Conservation (phyloP, 2,113 vertebrate genomes). For the Petrocephalus zakoni region DNA sequence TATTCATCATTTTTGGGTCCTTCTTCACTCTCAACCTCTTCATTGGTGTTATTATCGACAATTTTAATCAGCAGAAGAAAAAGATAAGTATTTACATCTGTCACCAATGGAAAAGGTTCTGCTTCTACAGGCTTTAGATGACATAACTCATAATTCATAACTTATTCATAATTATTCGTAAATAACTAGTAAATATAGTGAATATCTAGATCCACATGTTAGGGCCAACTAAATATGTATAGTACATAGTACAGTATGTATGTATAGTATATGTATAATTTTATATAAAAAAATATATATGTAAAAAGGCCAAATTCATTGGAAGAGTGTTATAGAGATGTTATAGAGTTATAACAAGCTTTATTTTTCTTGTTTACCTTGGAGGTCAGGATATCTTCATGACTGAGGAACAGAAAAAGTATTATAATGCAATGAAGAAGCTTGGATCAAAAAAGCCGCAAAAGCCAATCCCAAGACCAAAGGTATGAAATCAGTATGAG, state of each 20-base stretch:
- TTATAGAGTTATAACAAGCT: conserved; percentile 58
- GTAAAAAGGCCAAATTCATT: not conserved
- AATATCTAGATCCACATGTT: not conserved
- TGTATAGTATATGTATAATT: too few species aligned
- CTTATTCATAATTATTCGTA: not conserved
- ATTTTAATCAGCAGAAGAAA: conserved; percentile 99
- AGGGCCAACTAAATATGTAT: not conserved
- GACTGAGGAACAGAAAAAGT: conserved; percentile 97
- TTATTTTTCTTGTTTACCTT: conserved; percentile 58
- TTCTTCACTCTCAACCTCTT: conserved; percentile 98
- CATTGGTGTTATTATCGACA: conserved; percentile 98
- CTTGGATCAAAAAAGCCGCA: conserved; percentile 92
- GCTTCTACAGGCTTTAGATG: not conserved
- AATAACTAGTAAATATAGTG: not conserved
- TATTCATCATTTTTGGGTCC: conserved; percentile 95
- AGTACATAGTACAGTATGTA: too few species aligned
- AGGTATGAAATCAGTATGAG: conserved; percentile 53
- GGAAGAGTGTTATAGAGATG: not conserved
- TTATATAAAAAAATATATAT: too few species aligned
- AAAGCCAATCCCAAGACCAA: conserved; percentile 83
- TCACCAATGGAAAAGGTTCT: not conserved
- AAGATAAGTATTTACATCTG: conserved; percentile 84
- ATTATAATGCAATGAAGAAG: conserved; percentile 95
- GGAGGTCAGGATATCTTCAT: conserved; percentile 94
- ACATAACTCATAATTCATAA: not conserved